Evolutionary conservation across 2,113 vertebrate genomes (phyloP).

Genomic region (Tricholaema leucomelas): DNA sequence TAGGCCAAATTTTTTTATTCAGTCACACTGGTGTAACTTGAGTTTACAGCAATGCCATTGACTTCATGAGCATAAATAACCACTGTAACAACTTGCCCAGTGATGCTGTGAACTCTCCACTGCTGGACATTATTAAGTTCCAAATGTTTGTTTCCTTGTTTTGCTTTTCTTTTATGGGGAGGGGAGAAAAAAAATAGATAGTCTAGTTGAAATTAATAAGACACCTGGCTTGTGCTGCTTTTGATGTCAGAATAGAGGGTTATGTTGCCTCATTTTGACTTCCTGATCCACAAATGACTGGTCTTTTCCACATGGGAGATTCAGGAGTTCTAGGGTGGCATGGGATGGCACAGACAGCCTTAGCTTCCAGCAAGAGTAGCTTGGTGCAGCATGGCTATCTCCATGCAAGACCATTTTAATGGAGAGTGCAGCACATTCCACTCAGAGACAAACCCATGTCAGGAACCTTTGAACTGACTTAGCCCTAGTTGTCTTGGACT

Average conservation of each 20-base stretch:
- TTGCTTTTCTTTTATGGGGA: too few relatives aligned
- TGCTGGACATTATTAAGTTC: neutral
- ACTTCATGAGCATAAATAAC: conserved; percentile 23
- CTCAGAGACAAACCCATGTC: neutral
- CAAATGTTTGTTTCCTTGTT: neutral
- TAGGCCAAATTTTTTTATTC: conserved; percentile 37
- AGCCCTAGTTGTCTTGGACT: neutral
- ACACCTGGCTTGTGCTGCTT: neutral
- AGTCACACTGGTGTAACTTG: neutral
- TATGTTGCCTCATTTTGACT: neutral
- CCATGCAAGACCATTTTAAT: neutral
- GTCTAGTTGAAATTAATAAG: neutral
- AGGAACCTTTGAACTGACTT: neutral
- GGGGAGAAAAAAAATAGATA: neutral
- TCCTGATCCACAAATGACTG: neutral
- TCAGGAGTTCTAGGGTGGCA: neutral
- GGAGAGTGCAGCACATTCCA: neutral
- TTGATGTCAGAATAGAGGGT: neutral
- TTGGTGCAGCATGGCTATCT: neutral
- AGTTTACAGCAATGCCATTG: conserved; percentile 17
- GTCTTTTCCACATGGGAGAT: neutral
- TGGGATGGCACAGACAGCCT: neutral
- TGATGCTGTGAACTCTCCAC: neutral
- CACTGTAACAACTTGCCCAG: neutral
- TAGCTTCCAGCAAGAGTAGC: neutral